Evolutionary conservation across 1,140 invertebrate species (phyloP).

Genomic region (Sycophila sp.): DNA sequence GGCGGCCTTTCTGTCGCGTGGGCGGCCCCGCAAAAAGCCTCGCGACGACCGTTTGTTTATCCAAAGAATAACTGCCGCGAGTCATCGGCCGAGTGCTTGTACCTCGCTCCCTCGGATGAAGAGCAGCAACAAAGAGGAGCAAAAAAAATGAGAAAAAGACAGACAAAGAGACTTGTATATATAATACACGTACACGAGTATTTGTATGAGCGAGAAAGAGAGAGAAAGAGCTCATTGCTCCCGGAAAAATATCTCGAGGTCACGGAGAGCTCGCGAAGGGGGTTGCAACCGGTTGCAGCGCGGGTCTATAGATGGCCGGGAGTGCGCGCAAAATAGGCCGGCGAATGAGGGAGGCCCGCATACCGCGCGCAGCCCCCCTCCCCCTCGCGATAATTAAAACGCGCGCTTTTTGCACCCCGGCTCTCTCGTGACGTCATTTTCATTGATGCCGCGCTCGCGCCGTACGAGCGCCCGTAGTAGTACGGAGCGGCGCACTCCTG

Average conservation of each 20-base stretch:
- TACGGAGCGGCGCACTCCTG: no score
- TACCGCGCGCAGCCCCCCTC: not conserved
- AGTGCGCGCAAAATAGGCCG: slow-evolving; percentile 9
- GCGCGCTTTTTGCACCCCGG: slow-evolving; percentile 53
- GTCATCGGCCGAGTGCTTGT: no score
- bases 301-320: not conserved
- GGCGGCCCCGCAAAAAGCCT: not conserved
- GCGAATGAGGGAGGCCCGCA: not conserved
- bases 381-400: slow-evolving; percentile 56
- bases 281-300: no score
- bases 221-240: no score
- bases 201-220: no score
- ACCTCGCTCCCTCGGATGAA: no score
- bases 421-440: slow-evolving; percentile 67
- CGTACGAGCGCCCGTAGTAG: not conserved
- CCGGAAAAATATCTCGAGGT: not conserved
- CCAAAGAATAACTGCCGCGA: not conserved
- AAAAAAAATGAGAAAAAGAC: slow-evolving; percentile 3
- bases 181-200: no score
- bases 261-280: no score
- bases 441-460: slow-evolving; percentile 59
- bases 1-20: not conserved
- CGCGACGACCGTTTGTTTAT: not conserved
- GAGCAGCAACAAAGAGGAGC: not conserved
- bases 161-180: not conserved